Percentiles rank a stretch among this genome's conserved stretches.
Conservation (phyloP, 2,797 vertebrate species). For the Anas acuta region DNA sequence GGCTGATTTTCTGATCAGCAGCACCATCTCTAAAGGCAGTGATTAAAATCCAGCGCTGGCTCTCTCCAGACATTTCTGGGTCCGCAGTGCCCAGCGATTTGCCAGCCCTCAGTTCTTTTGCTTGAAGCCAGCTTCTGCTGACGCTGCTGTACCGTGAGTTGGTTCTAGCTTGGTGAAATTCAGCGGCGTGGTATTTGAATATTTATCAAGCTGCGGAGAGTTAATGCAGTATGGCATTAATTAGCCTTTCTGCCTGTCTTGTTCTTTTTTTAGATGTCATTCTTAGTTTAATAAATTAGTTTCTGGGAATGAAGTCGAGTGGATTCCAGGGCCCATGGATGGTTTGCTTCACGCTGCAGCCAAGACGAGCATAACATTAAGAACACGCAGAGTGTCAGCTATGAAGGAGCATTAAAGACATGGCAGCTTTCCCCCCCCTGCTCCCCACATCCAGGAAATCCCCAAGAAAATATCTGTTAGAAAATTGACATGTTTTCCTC, state of each 20-base stretch:
- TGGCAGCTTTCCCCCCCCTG: not conserved
- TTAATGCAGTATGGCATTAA: constrained; percentile 76
- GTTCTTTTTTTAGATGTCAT: constrained; percentile 73
- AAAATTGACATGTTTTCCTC: not conserved
- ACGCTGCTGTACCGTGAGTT: constrained; percentile 45
- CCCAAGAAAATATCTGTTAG: not conserved
- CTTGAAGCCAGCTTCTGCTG: constrained; percentile 29
- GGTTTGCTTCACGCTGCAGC: constrained; percentile 30
- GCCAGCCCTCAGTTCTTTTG: not conserved
- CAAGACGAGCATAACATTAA: not conserved
- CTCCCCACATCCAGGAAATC: not conserved
- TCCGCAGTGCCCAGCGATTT: not conserved
- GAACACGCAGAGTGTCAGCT: not conserved
- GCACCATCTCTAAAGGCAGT: not conserved
- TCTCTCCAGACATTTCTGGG: not conserved
- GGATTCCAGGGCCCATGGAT: constrained; percentile 43
- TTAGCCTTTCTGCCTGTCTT: constrained; percentile 74
- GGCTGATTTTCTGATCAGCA: not conserved
- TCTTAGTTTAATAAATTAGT: constrained; percentile 73
- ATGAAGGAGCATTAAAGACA: not conserved
- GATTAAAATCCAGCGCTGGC: not conserved
- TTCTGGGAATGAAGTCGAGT: constrained; percentile 62
- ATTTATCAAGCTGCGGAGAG: constrained; percentile 71
- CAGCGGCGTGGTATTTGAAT: constrained; percentile 62
- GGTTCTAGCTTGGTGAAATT: constrained; percentile 55